Conservation (phyloP, 2,888 invertebrate species). For the Drosophila putrida region DNA sequence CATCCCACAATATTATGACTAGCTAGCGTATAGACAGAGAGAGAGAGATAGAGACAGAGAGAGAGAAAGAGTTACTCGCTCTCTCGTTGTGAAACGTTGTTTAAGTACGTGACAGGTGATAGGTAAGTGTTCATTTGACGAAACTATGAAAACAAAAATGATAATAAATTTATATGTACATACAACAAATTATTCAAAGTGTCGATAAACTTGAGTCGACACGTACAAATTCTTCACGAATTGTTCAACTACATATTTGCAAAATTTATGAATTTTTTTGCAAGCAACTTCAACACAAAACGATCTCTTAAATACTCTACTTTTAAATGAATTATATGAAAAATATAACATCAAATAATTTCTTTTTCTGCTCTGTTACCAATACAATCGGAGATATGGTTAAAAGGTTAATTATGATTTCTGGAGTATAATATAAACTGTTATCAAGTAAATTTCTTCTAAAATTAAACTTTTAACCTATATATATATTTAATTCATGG, state of each 20-base stretch:
- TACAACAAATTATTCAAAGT: conserved; percentile 45
- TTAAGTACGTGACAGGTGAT: conserved; percentile 54
- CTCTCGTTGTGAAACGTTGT: conserved; percentile 13
- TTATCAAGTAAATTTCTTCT: neutral
- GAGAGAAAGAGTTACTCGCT: neutral
- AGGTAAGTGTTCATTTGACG: conserved; percentile 22
- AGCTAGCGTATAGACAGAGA: neutral
- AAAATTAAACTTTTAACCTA: neutral
- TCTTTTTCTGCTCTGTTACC: no score
- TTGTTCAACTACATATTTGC: conserved; percentile 1
- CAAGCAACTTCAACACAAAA: neutral
- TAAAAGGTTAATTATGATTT: no score
- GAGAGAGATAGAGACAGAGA: neutral
- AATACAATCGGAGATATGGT: no score
- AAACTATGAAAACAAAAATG: conserved; percentile 21
- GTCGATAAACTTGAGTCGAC: conserved; percentile 40
- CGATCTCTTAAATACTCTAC: conserved; percentile 1
- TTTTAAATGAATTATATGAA: no score
- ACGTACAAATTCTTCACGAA: conserved; percentile 42
- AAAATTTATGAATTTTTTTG: conserved; percentile 4
- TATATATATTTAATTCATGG: neutral
- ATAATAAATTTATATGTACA: conserved; percentile 28
- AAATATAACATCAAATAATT: neutral
- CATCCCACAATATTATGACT: conserved; percentile 1
- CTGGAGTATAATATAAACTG: no score